Conservation (phyloP, 2,113 vertebrate species). For the Phalacrocorax brasilianus region DNA sequence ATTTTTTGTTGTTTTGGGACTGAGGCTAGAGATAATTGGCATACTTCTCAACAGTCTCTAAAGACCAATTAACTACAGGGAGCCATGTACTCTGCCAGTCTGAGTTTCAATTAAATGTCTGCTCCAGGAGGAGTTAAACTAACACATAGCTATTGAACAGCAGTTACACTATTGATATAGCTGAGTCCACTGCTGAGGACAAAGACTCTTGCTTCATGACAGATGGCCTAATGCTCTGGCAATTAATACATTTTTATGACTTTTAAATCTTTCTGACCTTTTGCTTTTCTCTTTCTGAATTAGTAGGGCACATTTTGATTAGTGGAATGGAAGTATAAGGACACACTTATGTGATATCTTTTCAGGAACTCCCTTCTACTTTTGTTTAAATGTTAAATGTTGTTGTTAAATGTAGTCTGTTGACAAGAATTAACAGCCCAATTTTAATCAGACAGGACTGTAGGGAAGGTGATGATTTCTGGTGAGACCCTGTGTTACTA, state of each 20-base stretch:
- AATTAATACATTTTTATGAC: slow-evolving; percentile 62
- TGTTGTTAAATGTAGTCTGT: not conserved
- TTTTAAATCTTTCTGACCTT: slow-evolving; percentile 62
- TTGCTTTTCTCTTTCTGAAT: slow-evolving; percentile 25
- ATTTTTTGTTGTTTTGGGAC: not conserved
- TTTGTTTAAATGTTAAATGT: not conserved
- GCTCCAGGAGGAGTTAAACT: slow-evolving; percentile 33
- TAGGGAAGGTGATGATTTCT: not conserved
- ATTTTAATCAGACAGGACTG: not conserved
- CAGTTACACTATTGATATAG: slow-evolving; percentile 13
- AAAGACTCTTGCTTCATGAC: not conserved
- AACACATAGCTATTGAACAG: slow-evolving; percentile 2
- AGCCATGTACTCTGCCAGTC: slow-evolving; percentile 33
- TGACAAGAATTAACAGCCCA: not conserved
- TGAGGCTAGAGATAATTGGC: slow-evolving; percentile 51
- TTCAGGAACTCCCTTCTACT: not conserved
- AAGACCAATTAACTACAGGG: slow-evolving; percentile 71
- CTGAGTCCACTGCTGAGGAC: slow-evolving; percentile 30
- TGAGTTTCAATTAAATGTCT: slow-evolving; percentile 65
- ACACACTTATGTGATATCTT: not conserved
- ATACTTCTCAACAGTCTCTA: slow-evolving; percentile 49
- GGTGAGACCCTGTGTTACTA: not conserved
- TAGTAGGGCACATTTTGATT: not conserved
- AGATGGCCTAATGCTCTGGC: slow-evolving; percentile 42
- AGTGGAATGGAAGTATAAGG: not conserved